phyloP scores from a whole-genome alignment of 1,140 invertebrate genomes.

The Oncopeltus fasciatus region DNA sequence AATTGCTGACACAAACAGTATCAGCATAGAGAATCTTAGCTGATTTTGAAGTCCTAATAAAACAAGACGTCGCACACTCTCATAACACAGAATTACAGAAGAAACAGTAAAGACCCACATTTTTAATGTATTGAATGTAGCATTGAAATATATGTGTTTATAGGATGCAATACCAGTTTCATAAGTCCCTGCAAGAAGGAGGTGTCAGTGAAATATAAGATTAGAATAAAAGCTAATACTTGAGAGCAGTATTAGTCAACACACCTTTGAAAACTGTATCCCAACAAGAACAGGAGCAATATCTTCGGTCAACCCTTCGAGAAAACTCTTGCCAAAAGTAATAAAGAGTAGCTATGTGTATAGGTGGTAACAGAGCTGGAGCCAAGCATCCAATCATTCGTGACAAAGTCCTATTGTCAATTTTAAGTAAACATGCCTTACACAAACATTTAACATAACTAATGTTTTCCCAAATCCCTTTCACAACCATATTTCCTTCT shows the following conservation, averaged over 20 bases:
- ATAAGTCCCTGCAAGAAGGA: conserved; percentile 44
- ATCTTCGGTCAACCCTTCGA: conserved; percentile 18
- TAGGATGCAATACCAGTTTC: conserved; percentile 57
- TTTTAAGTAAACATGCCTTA: background rate
- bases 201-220: background rate
- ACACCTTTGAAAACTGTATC: conserved; percentile 25
- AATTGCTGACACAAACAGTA: conserved; percentile 51
- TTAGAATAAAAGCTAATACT: no score
- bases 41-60: conserved; percentile 37
- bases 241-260: no score
- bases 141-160: conserved; percentile 74
- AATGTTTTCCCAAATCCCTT: background rate
- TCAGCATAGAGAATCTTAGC: conserved; percentile 50
- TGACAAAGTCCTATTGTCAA: background rate
- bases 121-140: conserved; percentile 54
- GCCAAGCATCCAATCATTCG: conserved; percentile 7
- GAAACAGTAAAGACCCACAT: conserved; percentile 59
- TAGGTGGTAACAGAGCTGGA: conserved; percentile 20
- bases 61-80: conserved; percentile 49
- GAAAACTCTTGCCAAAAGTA: conserved; percentile 22
- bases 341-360: conserved; percentile 23
- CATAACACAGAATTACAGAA: conserved; percentile 52
- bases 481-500: background rate
- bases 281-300: conserved; percentile 25
- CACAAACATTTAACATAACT: background rate